Evolutionary conservation across 2,113 vertebrate species (phyloP), one percentile per base, ranked within the genome.

Genomic region (Columbina picui): DNA sequence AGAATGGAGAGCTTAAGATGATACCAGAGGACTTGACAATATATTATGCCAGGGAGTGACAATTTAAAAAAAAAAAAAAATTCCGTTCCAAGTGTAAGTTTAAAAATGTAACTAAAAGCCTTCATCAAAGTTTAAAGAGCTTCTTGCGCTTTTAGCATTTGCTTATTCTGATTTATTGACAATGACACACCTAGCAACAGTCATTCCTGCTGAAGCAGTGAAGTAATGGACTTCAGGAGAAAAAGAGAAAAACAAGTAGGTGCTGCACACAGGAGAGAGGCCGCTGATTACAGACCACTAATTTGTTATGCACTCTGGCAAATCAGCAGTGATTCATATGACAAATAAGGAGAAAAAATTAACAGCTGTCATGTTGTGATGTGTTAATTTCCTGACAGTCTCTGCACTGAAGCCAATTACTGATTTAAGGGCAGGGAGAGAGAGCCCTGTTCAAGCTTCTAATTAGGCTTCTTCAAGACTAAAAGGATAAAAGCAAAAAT

Each of bases 381-480:
- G 99, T 99, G 99, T 99, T 99, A 99, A 99, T 99, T 99, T 99
- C 98, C 99, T 99, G 99, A 99, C 99, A 99, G 99, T 98, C 98
- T 99, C 98, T 97, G 98, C 97, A 97, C 98, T 99, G 99, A 99
- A 99, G 99, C 99, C 99, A 99, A 99, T 99, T 99, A 99, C 99
- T 99, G 99, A 99, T 99, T 99, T 99, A 99, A 99, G 99, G 99
- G 98, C 99, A 99, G 98, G 97, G 98, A 99, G 98, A 98, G 98
- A 98, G 98, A 98, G 97, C 98, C 98, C 99, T 98, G 99, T 98
- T 98, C 98, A 98, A 98, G 98, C 98, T 98, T 98, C 99, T 99
- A 99, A 99, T 99, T 99, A 99, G 98, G 98, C 98, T 99, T 98
- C 98, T 99, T 99, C 98, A 98, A 98, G 99, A 99, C 98, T 99